These are phyloP conservation scores for Laticauda colubrina DNA, from an alignment of 2,113 vertebrate genomes.

Conservation along the genomic window DNA sequence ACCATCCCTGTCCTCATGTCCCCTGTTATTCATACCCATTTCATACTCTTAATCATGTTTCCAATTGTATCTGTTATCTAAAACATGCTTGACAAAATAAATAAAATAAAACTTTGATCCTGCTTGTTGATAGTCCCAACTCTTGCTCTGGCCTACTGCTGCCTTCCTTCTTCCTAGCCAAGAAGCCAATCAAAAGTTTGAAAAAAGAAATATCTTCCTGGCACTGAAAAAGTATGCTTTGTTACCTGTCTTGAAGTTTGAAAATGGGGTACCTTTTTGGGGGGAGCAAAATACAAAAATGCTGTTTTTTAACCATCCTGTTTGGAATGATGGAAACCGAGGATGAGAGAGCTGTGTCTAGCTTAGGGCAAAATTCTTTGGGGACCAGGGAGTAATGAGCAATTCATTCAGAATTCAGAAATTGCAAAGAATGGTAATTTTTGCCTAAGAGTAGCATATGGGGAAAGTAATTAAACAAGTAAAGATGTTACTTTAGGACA, in stretches of 20 bases:
- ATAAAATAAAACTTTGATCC: not conserved
- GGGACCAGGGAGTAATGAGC: not conserved
- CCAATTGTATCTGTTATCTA: too few relatives aligned
- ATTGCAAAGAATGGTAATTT: not conserved
- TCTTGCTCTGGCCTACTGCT: not conserved
- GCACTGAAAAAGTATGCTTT: not conserved
- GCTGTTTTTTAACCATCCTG: not conserved
- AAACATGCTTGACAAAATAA: too few relatives aligned
- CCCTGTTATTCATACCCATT: too few relatives aligned
- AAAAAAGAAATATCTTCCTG: not conserved
- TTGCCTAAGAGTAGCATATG: not conserved
- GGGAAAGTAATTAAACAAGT: not conserved
- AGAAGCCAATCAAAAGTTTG: not conserved
- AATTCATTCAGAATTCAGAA: not conserved
- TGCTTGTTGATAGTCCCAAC: not conserved
- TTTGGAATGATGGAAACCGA: not conserved
- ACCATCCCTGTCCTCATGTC: too few relatives aligned
- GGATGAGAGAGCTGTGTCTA: not conserved
- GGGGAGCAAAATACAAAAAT: not conserved
- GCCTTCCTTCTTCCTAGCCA: not conserved
- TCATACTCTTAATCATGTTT: too few relatives aligned
- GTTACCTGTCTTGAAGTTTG: not conserved
- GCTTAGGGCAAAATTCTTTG: not conserved
- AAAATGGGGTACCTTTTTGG: not conserved
- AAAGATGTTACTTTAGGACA: not conserved